Evolutionary conservation across 2,113 vertebrate genomes (phyloP).

Genomic region (Perca flavescens): DNA sequence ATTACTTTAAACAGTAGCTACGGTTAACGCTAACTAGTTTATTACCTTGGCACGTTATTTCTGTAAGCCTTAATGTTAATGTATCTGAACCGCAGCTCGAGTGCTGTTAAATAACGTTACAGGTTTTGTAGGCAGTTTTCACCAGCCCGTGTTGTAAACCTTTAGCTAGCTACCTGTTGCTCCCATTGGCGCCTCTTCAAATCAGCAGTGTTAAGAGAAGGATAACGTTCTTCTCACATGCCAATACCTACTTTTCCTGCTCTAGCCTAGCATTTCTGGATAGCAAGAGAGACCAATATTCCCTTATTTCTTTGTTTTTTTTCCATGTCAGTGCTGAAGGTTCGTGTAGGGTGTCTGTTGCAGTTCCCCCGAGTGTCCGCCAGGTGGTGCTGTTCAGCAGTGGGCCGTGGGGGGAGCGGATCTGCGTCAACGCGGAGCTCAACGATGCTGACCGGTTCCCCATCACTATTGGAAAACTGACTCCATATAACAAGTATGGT

Average conservation of each 20-base stretch:
- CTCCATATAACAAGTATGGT: conserved; percentile 81
- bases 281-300: not conserved
- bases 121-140: too few relatives aligned
- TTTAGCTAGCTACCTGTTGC: not conserved
- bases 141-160: not conserved
- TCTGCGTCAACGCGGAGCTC: conserved; percentile 79
- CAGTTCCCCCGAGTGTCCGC: conserved; percentile 69
- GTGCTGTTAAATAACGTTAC: not conserved
- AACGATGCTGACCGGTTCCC: conserved; percentile 67
- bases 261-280: accelerated
- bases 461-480: conserved; percentile 81
- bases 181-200: conserved; percentile 11
- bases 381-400: conserved; percentile 85
- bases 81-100: not conserved
- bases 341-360: conserved; percentile 54
- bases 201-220: not conserved
- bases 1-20: not conserved
- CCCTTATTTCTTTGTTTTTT: not conserved
- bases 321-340: conserved; percentile 50
- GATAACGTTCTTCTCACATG: not conserved
- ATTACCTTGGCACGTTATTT: not conserved
- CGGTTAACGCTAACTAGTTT: not conserved
- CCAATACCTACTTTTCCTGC: accelerated
- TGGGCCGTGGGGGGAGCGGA: conserved; percentile 78
- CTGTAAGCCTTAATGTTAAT: not conserved